phyloP scores from a whole-genome alignment of 2,113 vertebrate genomes.

The Poeciliopsis turrubarensis region DNA sequence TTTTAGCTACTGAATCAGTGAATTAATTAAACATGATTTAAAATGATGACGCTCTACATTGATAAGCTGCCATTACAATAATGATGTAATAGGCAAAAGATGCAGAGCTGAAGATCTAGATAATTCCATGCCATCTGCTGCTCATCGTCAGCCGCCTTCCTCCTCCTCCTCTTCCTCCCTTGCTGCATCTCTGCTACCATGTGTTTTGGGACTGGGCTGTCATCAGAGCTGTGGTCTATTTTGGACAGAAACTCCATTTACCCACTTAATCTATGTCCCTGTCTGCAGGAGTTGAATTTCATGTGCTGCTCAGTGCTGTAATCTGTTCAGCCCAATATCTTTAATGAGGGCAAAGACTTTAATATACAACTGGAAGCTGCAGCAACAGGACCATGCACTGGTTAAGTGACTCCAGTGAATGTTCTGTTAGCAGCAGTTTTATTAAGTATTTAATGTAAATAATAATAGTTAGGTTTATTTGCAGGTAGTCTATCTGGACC shows the following conservation, averaged over 20 bases:
- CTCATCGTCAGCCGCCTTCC: constrained; percentile 43
- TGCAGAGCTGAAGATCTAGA: constrained; percentile 54
- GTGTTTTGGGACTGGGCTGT: constrained; percentile 69
- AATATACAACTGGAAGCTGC: background rate
- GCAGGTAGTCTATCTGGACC: constrained; percentile 16
- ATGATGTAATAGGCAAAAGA: constrained; percentile 36
- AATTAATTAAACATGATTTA: constrained; percentile 5
- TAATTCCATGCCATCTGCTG: constrained; percentile 67
- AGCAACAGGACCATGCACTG: background rate
- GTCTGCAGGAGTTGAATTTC: constrained; percentile 34
- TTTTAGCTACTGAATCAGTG: background rate
- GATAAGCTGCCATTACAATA: constrained; percentile 24
- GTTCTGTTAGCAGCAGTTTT: background rate
- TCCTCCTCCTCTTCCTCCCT: constrained; percentile 26
- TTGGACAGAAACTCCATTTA: constrained; percentile 68
- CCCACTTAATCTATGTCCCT: constrained; percentile 57
- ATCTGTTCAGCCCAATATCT: background rate
- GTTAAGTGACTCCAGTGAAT: background rate
- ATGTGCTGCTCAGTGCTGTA: constrained; percentile 11
- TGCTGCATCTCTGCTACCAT: constrained; percentile 42
- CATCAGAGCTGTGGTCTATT: constrained; percentile 61
- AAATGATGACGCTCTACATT: background rate
- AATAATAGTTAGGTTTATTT: constrained; percentile 2
- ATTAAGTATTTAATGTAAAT: background rate
- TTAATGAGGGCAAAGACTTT: background rate